Conservation (phyloP, 2,888 invertebrate species). For the Callinectes sapidus region DNA sequence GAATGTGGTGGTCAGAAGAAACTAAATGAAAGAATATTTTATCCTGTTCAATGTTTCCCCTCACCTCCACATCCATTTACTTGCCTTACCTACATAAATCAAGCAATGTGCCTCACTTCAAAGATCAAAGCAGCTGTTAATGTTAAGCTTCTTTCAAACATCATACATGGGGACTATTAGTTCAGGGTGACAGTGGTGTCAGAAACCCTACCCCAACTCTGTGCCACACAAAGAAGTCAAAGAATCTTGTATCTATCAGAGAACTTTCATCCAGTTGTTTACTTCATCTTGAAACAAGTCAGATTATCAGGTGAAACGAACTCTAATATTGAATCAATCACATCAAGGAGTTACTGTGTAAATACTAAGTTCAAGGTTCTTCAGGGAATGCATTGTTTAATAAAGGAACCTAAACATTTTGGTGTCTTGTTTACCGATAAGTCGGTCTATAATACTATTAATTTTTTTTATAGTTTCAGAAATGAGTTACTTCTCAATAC, state of each 20-base stretch:
- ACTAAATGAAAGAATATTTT: no score
- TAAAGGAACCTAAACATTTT: no score
- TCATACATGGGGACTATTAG: not conserved
- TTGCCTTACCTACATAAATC: not conserved
- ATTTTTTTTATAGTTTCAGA: not conserved
- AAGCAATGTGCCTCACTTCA: not conserved
- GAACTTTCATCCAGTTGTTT: not conserved
- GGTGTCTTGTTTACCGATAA: not conserved
- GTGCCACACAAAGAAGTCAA: not conserved
- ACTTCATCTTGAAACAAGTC: not conserved
- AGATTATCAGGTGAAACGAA: not conserved
- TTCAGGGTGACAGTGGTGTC: not conserved
- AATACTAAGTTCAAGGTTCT: no score
- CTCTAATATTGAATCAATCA: not conserved
- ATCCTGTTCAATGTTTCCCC: no score
- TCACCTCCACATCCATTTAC: no score
- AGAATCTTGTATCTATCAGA: no score
- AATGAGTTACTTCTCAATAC: not conserved
- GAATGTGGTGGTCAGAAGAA: no score
- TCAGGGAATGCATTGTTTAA: no score
- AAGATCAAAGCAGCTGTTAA: not conserved
- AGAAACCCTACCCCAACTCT: not conserved
- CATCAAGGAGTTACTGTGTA: no score
- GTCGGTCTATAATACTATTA: no score
- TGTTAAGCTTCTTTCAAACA: not conserved